Conservation (phyloP, 1,140 invertebrate species). For the Orussus abietinus region DNA sequence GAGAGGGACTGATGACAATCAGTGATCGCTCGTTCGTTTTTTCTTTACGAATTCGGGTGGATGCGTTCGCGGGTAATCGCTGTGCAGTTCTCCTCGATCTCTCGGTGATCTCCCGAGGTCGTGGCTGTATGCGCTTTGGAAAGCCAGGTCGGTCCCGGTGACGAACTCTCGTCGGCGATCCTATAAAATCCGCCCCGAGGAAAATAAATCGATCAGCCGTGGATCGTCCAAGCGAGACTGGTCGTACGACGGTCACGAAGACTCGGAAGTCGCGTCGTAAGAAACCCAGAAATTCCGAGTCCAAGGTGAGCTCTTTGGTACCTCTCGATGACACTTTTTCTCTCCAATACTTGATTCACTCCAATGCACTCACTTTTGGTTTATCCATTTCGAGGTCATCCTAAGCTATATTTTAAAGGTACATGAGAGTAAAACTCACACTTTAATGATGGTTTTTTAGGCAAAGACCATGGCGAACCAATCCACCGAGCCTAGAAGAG, state of each 20-base stretch:
- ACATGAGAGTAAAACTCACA: constrained; percentile 3
- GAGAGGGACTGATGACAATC: no score
- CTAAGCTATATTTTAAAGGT: neutral
- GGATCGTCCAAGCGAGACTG: constrained; percentile 31
- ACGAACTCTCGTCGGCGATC: no score
- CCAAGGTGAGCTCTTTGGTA: constrained; percentile 26
- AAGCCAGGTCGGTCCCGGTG: no score
- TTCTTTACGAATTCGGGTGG: no score
- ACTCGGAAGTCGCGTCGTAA: constrained; percentile 36
- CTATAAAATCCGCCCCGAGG: constrained; percentile 16
- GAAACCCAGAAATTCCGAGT: constrained; percentile 30
- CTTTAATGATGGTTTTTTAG: constrained; percentile 1
- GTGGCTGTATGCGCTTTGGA: no score
- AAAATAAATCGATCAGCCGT: constrained; percentile 25
- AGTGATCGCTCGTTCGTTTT: no score
- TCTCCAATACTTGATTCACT: neutral
- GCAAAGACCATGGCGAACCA: constrained; percentile 30
- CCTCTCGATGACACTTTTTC: neutral
- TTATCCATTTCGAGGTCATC: constrained; percentile 1
- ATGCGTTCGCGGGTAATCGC: no score
- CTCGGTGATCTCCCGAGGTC: no score
- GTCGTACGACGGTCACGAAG: constrained; percentile 29
- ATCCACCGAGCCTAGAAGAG: constrained; percentile 31
- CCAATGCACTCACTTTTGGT: constrained; percentile 4
- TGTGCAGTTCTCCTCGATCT: no score